These are phyloP conservation scores for Ctenomys sociabilis DNA, from an alignment of 2,113 vertebrate genomes.

Conservation along the genomic window DNA sequence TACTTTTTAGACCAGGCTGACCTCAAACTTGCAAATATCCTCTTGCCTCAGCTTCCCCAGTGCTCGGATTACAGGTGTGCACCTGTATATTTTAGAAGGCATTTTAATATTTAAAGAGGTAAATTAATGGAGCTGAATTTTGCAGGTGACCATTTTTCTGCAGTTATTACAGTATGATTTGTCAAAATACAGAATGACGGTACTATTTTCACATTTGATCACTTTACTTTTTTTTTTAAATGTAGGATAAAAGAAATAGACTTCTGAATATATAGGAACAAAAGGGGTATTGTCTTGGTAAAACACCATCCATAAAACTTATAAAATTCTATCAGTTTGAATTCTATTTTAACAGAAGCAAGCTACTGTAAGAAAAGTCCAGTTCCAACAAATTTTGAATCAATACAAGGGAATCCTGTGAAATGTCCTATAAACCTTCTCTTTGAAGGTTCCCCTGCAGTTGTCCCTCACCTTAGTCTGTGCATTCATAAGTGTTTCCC, in stretches of 20 bases:
- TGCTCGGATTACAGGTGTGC: too few species aligned
- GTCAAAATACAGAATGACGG: not conserved
- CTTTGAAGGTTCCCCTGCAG: not conserved
- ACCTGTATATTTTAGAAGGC: not conserved
- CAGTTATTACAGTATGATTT: not conserved
- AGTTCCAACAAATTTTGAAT: not conserved
- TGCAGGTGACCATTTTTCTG: not conserved
- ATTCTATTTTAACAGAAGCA: conserved; percentile 30
- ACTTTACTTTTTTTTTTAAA: not conserved
- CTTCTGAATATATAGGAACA: not conserved
- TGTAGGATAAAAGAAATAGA: conserved; percentile 1
- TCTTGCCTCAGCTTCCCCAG: too few species aligned
- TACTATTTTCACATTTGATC: not conserved
- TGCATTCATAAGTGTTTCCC: not conserved
- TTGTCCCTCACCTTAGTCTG: not conserved
- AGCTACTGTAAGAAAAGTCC: not conserved
- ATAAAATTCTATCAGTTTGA: not conserved
- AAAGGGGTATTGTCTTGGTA: not conserved
- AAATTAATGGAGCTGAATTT: not conserved
- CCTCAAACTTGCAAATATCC: too few species aligned
- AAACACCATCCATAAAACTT: not conserved
- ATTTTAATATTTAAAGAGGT: not conserved
- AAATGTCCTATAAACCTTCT: not conserved
- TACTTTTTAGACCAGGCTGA: too few species aligned
- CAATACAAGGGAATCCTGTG: not conserved